Evolutionary conservation across 2,113 vertebrate genomes (phyloP), one percentile per base, ranked within the genome.

Genomic region (Oceanites oceanicus): DNA sequence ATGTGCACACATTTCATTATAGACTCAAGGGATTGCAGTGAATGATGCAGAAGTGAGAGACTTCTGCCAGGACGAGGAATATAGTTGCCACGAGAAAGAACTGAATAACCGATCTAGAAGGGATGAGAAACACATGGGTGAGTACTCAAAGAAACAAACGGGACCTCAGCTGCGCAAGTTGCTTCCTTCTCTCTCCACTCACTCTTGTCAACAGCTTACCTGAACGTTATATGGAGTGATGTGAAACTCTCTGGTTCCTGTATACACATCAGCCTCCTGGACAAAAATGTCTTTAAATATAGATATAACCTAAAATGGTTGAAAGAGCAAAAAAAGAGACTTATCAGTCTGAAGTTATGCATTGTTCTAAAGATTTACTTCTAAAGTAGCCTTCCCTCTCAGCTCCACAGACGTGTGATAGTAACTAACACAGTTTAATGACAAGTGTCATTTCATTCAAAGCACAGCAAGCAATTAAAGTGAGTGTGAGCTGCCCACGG

Each of bases 1-100:
- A 99, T 99, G 94, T 99, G 99, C 55, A 99, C 99, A 81, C 99
- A 99, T 92, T 99, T 99, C 99, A 99, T 99, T 56, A 99, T 74
- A 18, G 99, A 98, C 98, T 99, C 99, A 21, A 99, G 98, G 15
- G 98, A 98, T 68, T 98, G 98, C 85, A 99, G 97, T 0, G 98
- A 98, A 92, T 99, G 99, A 92, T 99, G 99, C 22, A 99, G 98
- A 92, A 99, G 98, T 7, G 98, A 99, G 23, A 99, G 96, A 3
- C 98, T 98, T n/a, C 97, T 98, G 85, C 98, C 97, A 78, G 98
- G 96, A 21, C 88, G 94, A 30, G 98, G 98, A 77, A 97, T 95
- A 7, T 98, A 98, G 13, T 94, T 98, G 44, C 98, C 98, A 53
- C 99, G 99, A 79, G 98, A 98, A 76, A 99, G 98, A 63, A 99